phyloP scores from a whole-genome alignment of 2,797 vertebrate species.

The Poliocrania exsul region DNA sequence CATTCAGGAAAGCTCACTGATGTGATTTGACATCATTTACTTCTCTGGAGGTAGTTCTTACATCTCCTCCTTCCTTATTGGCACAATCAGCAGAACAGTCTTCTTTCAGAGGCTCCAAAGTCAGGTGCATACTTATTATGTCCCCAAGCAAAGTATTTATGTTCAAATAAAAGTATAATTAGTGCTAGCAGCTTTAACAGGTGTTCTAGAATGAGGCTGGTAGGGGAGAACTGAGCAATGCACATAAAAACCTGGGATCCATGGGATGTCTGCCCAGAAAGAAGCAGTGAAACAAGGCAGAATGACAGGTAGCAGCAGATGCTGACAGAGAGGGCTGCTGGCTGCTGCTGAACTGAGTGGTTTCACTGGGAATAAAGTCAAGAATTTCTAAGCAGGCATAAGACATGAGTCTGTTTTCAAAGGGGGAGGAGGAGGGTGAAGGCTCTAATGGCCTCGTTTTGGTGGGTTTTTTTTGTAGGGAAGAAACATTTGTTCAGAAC shows the following conservation, averaged over 20 bases:
- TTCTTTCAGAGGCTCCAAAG: not conserved
- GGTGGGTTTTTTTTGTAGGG: not conserved
- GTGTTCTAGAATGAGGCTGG: not conserved
- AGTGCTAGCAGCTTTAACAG: not conserved
- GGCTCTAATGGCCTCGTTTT: not conserved
- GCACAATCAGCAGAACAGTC: not conserved
- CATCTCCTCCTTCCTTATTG: not conserved
- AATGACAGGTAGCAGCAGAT: constrained; percentile 22
- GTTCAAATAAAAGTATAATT: constrained; percentile 28
- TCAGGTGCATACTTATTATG: constrained; percentile 7
- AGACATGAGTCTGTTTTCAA: not conserved
- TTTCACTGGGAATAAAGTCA: constrained; percentile 1
- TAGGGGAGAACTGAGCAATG: not conserved
- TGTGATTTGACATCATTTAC: not conserved
- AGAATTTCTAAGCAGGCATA: not conserved
- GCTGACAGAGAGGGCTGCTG: not conserved
- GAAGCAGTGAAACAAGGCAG: not conserved
- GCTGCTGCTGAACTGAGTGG: not conserved
- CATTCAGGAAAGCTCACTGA: not conserved
- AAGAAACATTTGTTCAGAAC: not conserved
- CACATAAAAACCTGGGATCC: not conserved
- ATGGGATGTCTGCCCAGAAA: constrained; percentile 1
- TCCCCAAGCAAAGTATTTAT: constrained; percentile 7
- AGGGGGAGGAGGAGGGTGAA: not conserved
- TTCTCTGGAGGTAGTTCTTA: not conserved